Evolutionary conservation across 2,888 invertebrate genomes (phyloP), one percentile per base, ranked within the genome.

Genomic region (Phaonia tiefii): DNA sequence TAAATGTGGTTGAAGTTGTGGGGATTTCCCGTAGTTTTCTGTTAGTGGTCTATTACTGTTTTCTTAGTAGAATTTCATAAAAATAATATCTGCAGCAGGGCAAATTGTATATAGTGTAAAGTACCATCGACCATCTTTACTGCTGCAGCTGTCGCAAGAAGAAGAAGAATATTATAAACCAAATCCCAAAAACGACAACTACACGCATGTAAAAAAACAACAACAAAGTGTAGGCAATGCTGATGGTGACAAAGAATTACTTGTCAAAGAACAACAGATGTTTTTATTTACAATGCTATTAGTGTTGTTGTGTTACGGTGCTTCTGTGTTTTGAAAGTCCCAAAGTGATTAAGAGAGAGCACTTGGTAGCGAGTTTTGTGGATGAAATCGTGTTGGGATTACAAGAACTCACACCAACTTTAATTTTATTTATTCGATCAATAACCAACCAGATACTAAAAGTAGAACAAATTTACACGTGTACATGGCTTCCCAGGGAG

Each of bases 211-310:
- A 31, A 31, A 31, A 8, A 31, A 31, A 8, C 31, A 31, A 31
- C 31, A 31, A 31, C 31, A 31, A 31, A 31, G 8, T 31, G n/a
- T n/a, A n/a, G n/a, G n/a, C 31, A 31, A 8, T 5, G 31, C 8
- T 11, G 13, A 63, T 42, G 37, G 39, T n/a, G 37, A 39, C 60
- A 15, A 58, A 2, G 15, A 31, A 58, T 31, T 31, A 26, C 7
- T 17, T 60, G 42, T 42, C 63, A 11, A 63, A 42, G 63, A 39
- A 63, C 42, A 63, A 42, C 63, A 63, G 63, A 63, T 63, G 63
- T 63, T 63, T 63, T 63, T 63, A 42, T 63, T 63, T 42, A 63
- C 63, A 13, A 7, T 63, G 42, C 42, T 63, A 37, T 58, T 31
- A 8, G 15, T 58, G 37, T 58, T 54, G 25, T 63, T 63, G 39